Conservation (phyloP, 2,888 invertebrate species). For the Cheilosia urbana region DNA sequence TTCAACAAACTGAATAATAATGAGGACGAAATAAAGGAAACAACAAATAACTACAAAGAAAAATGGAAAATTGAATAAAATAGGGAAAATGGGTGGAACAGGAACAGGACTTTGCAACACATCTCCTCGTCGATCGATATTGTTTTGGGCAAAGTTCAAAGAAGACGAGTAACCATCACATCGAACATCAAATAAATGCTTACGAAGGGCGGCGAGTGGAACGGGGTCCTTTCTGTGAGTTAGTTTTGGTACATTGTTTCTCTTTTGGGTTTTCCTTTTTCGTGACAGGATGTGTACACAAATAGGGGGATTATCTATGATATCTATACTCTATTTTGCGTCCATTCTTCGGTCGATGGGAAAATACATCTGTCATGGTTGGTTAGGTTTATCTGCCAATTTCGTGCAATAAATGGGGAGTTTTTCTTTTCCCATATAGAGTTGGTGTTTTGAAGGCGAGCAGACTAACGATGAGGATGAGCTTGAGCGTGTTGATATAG, state of each 20-base stretch:
- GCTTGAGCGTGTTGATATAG: no score
- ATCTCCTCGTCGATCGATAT: conserved; percentile 33
- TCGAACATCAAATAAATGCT: not conserved
- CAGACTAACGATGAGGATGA: not conserved
- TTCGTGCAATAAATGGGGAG: conserved; percentile 8
- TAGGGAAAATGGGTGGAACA: conserved; percentile 10
- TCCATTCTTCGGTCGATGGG: not conserved
- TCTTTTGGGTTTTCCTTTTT: not conserved
- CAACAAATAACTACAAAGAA: conserved; percentile 5
- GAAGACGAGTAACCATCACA: not conserved
- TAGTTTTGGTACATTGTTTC: conserved; percentile 5
- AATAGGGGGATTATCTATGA: conserved; percentile 29
- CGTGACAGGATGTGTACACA: not conserved
- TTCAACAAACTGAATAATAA: conserved; percentile 60
- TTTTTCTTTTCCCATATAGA: not conserved
- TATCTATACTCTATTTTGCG: conserved; percentile 11
- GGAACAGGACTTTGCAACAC: not conserved
- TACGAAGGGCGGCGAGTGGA: not conserved
- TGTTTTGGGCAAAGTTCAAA: conserved; percentile 23
- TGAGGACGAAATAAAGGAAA: conserved; percentile 20
- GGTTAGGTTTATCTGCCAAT: conserved; percentile 31
- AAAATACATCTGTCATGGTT: conserved; percentile 14
- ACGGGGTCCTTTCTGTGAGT: not conserved
- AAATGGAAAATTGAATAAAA: conserved; percentile 45
- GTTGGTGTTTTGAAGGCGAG: not conserved